Percentiles rank a stretch among this genome's conserved stretches.
Conservation (phyloP, 2,797 vertebrate species). For the Lutra lutra region DNA sequence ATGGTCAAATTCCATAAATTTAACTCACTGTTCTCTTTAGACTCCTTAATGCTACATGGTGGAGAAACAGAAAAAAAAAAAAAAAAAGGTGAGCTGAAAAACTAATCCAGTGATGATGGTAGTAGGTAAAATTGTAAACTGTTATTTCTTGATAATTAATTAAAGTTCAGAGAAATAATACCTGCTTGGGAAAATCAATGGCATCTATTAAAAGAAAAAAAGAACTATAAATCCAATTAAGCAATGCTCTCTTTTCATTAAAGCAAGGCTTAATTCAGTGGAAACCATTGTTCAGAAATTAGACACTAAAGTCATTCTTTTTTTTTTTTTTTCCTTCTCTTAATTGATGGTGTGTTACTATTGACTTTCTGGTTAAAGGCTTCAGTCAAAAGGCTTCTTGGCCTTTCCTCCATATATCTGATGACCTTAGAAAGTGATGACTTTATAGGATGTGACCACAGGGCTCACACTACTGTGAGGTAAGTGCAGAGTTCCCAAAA, state of each 20-base stretch:
- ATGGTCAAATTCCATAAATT: background rate
- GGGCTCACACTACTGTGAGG: constrained; percentile 67
- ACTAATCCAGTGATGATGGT: background rate
- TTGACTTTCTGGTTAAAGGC: constrained; percentile 64
- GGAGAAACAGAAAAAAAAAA: no score
- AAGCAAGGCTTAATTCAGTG: constrained; percentile 30
- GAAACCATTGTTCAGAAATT: constrained; percentile 37
- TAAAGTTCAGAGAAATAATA: constrained; percentile 17
- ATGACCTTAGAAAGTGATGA: constrained; percentile 79
- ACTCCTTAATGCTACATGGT: background rate
- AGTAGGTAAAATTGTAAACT: background rate
- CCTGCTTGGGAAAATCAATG: constrained; percentile 11
- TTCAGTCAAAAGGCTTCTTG: constrained; percentile 63
- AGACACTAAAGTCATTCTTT: background rate
- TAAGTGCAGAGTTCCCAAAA: constrained; percentile 67
- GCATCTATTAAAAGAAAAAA: constrained; percentile 9
- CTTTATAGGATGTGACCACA: constrained; percentile 81
- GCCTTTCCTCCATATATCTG: constrained; percentile 79
- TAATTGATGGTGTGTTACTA: constrained; percentile 51
- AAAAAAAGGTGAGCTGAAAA: background rate
- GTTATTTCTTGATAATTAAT: constrained; percentile 11
- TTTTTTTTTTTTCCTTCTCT: background rate
- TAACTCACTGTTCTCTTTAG: background rate
- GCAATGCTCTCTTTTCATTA: background rate
- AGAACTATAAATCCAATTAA: background rate